These are phyloP conservation scores for Serilophus lunatus DNA, from an alignment of 2,113 vertebrate species.

Conservation along the genomic window DNA sequence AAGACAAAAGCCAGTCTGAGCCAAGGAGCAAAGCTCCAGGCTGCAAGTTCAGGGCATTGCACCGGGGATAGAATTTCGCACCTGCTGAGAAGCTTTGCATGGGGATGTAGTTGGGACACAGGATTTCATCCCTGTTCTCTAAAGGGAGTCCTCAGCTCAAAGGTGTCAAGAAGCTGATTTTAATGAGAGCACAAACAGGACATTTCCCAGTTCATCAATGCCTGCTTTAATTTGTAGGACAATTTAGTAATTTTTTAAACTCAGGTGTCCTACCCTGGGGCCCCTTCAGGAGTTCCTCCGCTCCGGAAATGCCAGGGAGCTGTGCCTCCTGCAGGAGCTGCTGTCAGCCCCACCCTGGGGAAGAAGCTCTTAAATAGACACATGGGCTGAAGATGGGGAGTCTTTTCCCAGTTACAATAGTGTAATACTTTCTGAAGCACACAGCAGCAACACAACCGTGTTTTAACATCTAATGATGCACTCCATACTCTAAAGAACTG, in stretches of 20 bases:
- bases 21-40: neutral
- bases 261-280: rapidly evolving
- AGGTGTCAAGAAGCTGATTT: neutral
- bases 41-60: neutral
- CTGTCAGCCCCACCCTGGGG: neutral
- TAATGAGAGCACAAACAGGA: neutral
- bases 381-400: neutral
- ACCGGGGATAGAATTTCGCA: neutral
- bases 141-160: neutral
- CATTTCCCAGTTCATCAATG: neutral
- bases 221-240: neutral
- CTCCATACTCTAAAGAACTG: neutral
- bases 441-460: neutral
- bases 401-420: neutral
- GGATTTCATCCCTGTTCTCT: neutral
- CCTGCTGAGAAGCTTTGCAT: neutral
- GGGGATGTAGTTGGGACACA: neutral
- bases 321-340: neutral
- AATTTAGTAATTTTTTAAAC: neutral
- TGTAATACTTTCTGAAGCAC: neutral
- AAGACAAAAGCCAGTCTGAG: neutral
- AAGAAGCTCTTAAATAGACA: neutral
- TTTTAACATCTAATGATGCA: neutral
- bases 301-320: neutral
- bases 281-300: neutral